Conservation (phyloP, 2,113 vertebrate species). For the Clarias gariepinus region DNA sequence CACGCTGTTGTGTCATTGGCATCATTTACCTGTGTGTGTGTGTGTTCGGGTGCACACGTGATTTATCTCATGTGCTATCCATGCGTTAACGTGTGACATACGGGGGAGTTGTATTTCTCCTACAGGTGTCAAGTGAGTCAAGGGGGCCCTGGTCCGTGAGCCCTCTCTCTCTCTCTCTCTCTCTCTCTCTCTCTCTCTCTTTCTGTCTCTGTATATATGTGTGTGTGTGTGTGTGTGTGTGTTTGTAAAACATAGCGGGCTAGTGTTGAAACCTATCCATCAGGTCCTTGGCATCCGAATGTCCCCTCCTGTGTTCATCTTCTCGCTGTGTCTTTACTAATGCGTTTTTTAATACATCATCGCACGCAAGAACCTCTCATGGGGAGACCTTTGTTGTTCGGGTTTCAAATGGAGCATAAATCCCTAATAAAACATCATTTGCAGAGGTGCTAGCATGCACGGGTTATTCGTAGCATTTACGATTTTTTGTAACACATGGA, state of each 20-base stretch:
- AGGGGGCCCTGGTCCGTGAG: slow-evolving; percentile 26
- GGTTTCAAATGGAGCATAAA: background rate
- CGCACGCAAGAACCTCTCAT: background rate
- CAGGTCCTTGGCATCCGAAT: background rate
- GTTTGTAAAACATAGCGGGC: background rate
- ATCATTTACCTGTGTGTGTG: background rate
- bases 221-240: slow-evolving; percentile 2
- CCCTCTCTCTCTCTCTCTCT: slow-evolving; percentile 5
- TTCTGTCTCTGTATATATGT: slow-evolving; percentile 18
- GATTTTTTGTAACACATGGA: background rate
- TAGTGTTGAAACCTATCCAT: slow-evolving; percentile 33
- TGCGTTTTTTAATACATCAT: background rate
- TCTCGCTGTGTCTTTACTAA: background rate
- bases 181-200: no score
- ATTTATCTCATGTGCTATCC: background rate
- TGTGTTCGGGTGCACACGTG: slow-evolving; percentile 3
- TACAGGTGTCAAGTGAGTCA: slow-evolving; percentile 27
- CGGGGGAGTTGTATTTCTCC: slow-evolving; percentile 17
- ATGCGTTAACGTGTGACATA: background rate
- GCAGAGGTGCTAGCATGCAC: background rate
- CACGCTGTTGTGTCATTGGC: background rate
- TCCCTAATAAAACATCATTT: background rate
- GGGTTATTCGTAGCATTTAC: background rate
- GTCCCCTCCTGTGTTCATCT: background rate
- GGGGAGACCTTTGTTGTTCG: background rate